Percentiles rank a stretch among this genome's conserved stretches.
phyloP scores from a whole-genome alignment of 2,113 vertebrate genomes.

The Heteronetta atricapilla region DNA sequence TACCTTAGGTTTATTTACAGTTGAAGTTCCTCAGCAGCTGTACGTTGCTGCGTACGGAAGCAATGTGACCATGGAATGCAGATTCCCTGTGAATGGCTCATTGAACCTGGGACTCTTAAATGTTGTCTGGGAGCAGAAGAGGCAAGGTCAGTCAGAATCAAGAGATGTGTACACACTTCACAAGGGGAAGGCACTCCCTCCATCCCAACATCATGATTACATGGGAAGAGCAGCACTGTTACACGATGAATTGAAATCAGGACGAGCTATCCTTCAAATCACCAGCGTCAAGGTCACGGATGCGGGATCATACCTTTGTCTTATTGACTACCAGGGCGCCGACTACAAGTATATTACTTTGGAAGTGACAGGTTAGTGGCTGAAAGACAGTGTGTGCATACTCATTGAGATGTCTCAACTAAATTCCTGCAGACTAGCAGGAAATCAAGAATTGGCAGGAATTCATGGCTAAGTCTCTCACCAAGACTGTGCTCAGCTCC shows the following conservation, averaged over 20 bases:
- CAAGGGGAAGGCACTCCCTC: constrained; percentile 11
- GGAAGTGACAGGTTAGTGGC: constrained; percentile 81
- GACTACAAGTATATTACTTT: constrained; percentile 85
- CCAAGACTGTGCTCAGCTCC: background rate
- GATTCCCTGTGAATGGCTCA: constrained; percentile 68
- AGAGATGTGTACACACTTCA: constrained; percentile 70
- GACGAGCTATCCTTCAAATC: constrained; percentile 79
- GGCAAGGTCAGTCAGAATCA: background rate
- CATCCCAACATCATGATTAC: constrained; percentile 46
- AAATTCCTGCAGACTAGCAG: background rate
- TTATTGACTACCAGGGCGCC: constrained; percentile 71
- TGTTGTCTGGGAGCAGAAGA: constrained; percentile 78
- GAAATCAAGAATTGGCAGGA: background rate
- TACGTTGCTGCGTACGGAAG: constrained; percentile 73
- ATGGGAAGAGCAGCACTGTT: constrained; percentile 72
- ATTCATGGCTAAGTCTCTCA: background rate
- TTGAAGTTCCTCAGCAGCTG: constrained; percentile 71
- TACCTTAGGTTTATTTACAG: constrained; percentile 81
- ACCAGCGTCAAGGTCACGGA: constrained; percentile 77
- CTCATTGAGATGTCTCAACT: background rate
- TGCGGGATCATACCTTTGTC: constrained; percentile 81
- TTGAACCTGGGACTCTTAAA: constrained; percentile 51
- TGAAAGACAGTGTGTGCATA: background rate
- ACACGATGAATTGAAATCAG: constrained; percentile 68
- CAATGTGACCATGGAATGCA: constrained; percentile 81